Evolutionary conservation across 2,797 vertebrate species (phyloP), one percentile per base, ranked within the genome.

Genomic region (Eidolon dupreanum): DNA sequence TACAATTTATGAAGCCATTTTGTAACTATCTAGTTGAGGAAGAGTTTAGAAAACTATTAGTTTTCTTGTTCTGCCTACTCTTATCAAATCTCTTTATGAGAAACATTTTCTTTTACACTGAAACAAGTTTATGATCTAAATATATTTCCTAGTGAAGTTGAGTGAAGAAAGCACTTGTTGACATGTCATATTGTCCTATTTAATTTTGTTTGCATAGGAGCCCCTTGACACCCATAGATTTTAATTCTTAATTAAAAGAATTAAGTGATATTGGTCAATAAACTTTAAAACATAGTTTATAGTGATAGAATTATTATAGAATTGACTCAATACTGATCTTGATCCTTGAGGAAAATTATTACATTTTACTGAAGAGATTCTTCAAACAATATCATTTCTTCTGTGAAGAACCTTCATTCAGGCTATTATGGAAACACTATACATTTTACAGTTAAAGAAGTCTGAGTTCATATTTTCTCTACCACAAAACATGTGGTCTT

Each of bases 171-270:
- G 46, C 1, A 38, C 9, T 19, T 81, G n/a, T 12, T 93, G 33
- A 87, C 7, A 43, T 65, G 9, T 65, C 31, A 36, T 66, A 15
- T 36, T 78, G 11, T 26, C 33, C 36, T 61, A 6, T 96, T 83
- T 92, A 77, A 93, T 93, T 91, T 87, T 87, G 6, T 53, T 95
- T 81, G 0, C 22, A 68, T 28, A 53, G n/a, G 59, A 81, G n/a
- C 5, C 16, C 46, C 33, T 79, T 41, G n/a, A 94, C 93, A 71
- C 11, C 4, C n/a, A n/a, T n/a, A n/a, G n/a, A n/a, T n/a, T n/a
- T n/a, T n/a, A n/a, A n/a, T n/a, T n/a, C n/a, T n/a, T 83, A 49
- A 70, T 93, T 92, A 92, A 92, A 79, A 83, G 7, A 22, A 88
- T 95, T 93, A 82, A 4, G 8, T 12, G 2, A 68, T 71, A 16